phyloP scores from a whole-genome alignment of 2,113 vertebrate species.

The Triplophysa siluroides region DNA sequence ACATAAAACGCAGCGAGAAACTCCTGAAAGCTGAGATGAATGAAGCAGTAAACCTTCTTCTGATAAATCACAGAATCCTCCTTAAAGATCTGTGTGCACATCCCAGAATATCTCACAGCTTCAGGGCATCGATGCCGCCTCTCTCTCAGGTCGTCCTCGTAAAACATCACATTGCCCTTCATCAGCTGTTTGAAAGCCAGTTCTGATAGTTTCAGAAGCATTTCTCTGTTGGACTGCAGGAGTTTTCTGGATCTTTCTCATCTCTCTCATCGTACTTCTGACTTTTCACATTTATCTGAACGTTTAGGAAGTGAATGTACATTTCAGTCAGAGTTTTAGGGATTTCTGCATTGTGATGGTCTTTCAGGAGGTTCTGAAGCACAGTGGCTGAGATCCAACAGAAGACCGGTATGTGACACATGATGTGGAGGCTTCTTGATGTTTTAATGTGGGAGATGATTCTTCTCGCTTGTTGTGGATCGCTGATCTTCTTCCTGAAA shows the following conservation, averaged over 20 bases:
- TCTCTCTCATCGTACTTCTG: slow-evolving; percentile 19
- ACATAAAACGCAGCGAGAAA: slow-evolving; percentile 30
- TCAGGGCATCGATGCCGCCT: slow-evolving; percentile 25
- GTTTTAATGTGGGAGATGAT: too few species aligned
- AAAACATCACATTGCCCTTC: not conserved
- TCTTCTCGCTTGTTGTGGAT: too few species aligned
- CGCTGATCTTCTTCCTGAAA: too few species aligned
- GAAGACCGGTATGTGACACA: too few species aligned
- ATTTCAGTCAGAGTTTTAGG: too few species aligned
- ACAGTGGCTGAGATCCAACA: too few species aligned
- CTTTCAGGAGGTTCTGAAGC: too few species aligned
- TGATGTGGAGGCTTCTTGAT: too few species aligned
- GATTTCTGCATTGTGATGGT: too few species aligned
- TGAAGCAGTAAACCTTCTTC: slow-evolving; percentile 7
- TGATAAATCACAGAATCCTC: slow-evolving; percentile 2
- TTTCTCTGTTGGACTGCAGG: slow-evolving; percentile 12
- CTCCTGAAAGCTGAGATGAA: slow-evolving; percentile 44
- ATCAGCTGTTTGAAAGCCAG: slow-evolving; percentile 34
- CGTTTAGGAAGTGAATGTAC: not conserved
- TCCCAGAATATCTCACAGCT: slow-evolving; percentile 27
- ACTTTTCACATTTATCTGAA: slow-evolving; percentile 14
- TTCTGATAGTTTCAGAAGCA: slow-evolving; percentile 22
- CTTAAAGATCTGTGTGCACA: slow-evolving; percentile 44
- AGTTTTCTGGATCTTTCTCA: slow-evolving; percentile 13
- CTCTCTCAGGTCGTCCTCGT: not conserved